Conservation (phyloP, 2,888 invertebrate genomes). For the Dynastes maya region DNA sequence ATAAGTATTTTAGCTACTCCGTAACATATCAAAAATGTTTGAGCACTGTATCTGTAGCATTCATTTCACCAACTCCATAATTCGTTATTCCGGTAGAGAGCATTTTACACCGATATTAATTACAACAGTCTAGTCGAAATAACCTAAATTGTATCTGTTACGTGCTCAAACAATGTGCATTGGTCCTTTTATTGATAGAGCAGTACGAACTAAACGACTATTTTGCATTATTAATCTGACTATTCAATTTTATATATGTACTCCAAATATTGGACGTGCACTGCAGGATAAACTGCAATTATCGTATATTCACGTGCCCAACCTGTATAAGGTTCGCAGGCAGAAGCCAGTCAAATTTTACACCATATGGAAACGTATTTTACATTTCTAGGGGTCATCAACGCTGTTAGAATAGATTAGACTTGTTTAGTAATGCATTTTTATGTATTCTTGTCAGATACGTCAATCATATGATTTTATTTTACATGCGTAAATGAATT, state of each 20-base stretch:
- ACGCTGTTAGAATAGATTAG: not conserved
- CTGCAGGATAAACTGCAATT: slow-evolving; percentile 18
- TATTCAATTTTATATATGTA: slow-evolving; percentile 30
- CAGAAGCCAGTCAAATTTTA: too few relatives aligned
- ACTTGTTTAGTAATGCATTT: not conserved
- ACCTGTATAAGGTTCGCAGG: too few relatives aligned
- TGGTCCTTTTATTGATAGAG: slow-evolving; percentile 23
- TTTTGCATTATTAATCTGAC: slow-evolving; percentile 29
- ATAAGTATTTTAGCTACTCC: too few relatives aligned
- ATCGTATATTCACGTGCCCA: not conserved
- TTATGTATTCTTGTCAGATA: not conserved
- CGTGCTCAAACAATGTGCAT: slow-evolving; percentile 21
- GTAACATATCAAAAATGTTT: not conserved
- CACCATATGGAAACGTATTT: too few relatives aligned
- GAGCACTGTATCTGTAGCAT: not conserved
- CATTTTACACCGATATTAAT: not conserved
- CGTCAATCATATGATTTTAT: slow-evolving; percentile 15
- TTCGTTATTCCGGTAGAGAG: not conserved
- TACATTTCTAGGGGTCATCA: not conserved
- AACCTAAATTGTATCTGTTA: slow-evolving; percentile 15
- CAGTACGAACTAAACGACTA: slow-evolving; percentile 24
- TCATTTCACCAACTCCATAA: too few relatives aligned
- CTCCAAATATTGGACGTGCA: slow-evolving; percentile 23
- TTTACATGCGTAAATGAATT: slow-evolving; percentile 9
- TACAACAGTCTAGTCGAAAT: not conserved